Conservation (phyloP, 2,888 invertebrate genomes). For the Drosophila conformis region DNA sequence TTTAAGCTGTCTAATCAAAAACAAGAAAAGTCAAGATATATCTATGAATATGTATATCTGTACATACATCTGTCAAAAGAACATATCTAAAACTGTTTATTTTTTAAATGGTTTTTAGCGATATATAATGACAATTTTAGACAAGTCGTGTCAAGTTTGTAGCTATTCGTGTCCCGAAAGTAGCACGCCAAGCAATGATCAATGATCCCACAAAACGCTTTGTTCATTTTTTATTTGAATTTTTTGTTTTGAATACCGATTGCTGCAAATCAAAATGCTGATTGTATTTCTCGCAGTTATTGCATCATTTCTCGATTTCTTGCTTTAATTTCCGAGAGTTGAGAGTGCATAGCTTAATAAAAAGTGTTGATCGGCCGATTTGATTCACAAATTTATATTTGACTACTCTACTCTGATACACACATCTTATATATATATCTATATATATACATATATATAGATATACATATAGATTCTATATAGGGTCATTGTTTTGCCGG, state of each 20-base stretch:
- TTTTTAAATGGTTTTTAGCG: not conserved
- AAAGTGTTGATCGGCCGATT: constrained; percentile 38
- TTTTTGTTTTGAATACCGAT: constrained; percentile 10
- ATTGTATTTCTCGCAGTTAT: constrained; percentile 41
- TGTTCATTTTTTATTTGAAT: not conserved
- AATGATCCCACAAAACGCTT: not conserved
- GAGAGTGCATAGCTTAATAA: constrained; percentile 45
- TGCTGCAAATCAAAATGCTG: constrained; percentile 25
- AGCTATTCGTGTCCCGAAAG: not conserved
- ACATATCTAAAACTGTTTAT: not conserved
- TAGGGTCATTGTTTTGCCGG: constrained; percentile 74
- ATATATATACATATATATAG: constrained; percentile 18
- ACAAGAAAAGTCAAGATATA: not conserved
- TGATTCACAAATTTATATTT: constrained; percentile 45
- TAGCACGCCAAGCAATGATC: not conserved
- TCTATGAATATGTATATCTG: not conserved
- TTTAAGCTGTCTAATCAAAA: not conserved
- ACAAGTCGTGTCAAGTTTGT: not conserved
- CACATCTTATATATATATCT: constrained; percentile 22
- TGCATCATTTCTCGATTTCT: constrained; percentile 58
- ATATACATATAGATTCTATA: constrained; percentile 59
- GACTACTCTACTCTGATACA: constrained; percentile 6
- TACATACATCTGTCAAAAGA: not conserved
- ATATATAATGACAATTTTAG: not conserved
- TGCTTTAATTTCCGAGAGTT: constrained; percentile 23